phyloP scores from a whole-genome alignment of 2,113 vertebrate species.

The Dipodomys spectabilis region DNA sequence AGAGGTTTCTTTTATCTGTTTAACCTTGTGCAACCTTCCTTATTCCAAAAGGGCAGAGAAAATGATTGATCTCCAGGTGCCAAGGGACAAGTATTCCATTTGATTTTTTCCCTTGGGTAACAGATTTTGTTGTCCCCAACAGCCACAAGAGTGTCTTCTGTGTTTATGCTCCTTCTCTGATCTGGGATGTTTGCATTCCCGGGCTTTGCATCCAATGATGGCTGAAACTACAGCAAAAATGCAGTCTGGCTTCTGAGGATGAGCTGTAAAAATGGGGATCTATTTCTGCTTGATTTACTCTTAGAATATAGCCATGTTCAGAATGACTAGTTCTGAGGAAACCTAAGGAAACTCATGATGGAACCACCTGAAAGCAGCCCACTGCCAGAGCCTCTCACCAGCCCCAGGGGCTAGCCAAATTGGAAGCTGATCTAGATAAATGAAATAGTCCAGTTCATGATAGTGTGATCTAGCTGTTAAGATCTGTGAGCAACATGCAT shows the following conservation, averaged over 20 bases:
- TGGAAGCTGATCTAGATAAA: background rate
- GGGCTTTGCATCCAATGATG: background rate
- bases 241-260: background rate
- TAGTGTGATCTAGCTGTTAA: background rate
- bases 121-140: background rate
- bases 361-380: background rate
- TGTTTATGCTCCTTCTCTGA: background rate
- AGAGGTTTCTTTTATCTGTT: slow-evolving; percentile 29
- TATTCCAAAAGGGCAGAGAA: background rate
- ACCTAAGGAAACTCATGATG: background rate
- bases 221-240: background rate
- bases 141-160: no score
- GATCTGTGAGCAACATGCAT: background rate
- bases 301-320: background rate
- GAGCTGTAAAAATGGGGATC: background rate
- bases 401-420: background rate
- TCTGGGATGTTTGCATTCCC: background rate
- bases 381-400: background rate
- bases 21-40: background rate
- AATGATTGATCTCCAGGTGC: background rate
- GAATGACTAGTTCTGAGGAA: background rate
- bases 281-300: slow-evolving; percentile 25
- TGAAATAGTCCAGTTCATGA: background rate
- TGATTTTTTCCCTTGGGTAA: background rate
- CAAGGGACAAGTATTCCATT: background rate